Evolutionary conservation across 2,888 invertebrate species (phyloP).

Genomic region (Daptonema setosum): DNA sequence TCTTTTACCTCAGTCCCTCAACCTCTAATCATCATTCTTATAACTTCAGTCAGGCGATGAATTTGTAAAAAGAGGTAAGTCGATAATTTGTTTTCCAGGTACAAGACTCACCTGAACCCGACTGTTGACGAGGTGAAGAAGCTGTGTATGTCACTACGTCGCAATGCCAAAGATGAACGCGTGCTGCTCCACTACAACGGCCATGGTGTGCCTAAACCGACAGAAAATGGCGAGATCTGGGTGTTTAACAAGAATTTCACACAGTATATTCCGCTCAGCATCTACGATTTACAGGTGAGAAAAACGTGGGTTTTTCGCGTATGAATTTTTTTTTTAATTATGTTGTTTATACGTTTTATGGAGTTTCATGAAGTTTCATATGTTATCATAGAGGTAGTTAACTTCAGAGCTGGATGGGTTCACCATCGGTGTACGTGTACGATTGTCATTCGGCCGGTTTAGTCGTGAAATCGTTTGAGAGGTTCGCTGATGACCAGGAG

Average conservation of each 20-base stretch:
- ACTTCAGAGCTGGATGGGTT: slow-evolving; percentile 85
- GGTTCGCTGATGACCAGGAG: slow-evolving; percentile 73
- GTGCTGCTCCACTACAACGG: slow-evolving; percentile 98
- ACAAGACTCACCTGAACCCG: slow-evolving; percentile 87
- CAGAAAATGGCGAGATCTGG: slow-evolving; percentile 64
- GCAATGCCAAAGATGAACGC: slow-evolving; percentile 92
- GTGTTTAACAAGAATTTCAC: slow-evolving; percentile 74
- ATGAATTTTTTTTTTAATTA: slow-evolving; percentile 68
- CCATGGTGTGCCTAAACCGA: slow-evolving; percentile 93
- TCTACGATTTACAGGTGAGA: slow-evolving; percentile 92
- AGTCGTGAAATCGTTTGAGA: slow-evolving; percentile 53
- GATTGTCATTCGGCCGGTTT: slow-evolving; percentile 96
- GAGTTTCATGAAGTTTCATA: no score
- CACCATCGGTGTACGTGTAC: slow-evolving; percentile 90
- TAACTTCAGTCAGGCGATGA: no score
- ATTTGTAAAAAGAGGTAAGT: no score
- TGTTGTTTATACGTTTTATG: not conserved
- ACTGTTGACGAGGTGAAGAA: slow-evolving; percentile 95
- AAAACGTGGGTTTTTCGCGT: slow-evolving; percentile 97
- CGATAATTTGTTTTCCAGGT: slow-evolving; percentile 35
- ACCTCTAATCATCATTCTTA: no score
- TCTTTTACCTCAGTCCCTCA: no score
- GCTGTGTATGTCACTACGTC: slow-evolving; percentile 68
- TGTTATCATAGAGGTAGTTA: no score
- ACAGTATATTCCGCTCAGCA: slow-evolving; percentile 92